Evolutionary conservation across 2,113 vertebrate species (phyloP).

Genomic region (Antennarius striatus): DNA sequence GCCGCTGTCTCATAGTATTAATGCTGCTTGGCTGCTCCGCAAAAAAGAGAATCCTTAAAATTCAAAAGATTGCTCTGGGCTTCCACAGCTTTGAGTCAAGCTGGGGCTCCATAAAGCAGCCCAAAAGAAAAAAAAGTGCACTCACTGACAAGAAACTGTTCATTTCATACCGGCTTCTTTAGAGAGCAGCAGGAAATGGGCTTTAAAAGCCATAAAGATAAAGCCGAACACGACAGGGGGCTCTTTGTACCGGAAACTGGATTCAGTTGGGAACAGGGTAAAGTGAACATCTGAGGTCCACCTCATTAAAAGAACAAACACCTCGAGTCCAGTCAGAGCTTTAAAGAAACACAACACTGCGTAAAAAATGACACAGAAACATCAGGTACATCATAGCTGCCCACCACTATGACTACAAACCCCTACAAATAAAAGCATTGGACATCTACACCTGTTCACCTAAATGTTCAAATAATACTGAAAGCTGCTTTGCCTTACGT

Average conservation of each 20-base stretch:
- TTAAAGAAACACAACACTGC: no score
- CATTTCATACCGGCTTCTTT: conserved; percentile 54
- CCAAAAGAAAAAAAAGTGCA: conserved; percentile 18
- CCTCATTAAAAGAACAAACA: not conserved
- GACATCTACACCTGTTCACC: no score
- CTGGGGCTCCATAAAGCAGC: conserved; percentile 32
- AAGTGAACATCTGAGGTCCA: not conserved
- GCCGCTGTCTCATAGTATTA: conserved; percentile 54
- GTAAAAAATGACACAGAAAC: no score
- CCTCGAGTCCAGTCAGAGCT: no score
- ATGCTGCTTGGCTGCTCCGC: conserved; percentile 47
- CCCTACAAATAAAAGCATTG: no score
- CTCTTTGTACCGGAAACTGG: conserved; percentile 35
- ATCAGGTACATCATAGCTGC: no score
- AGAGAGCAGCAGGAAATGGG: conserved; percentile 42
- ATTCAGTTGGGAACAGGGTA: conserved; percentile 2
- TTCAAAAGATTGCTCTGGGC: conserved; percentile 58
- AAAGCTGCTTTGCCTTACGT: no score
- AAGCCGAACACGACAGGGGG: conserved; percentile 18
- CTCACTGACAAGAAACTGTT: conserved; percentile 40
- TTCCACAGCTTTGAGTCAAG: conserved; percentile 31
- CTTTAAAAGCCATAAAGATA: conserved; percentile 38
- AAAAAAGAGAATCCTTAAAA: conserved; percentile 58
- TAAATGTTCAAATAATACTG: no score
- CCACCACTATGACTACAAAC: no score